Conservation (phyloP, 2,797 vertebrate genomes). For the Paedocypris micromegethes region DNA sequence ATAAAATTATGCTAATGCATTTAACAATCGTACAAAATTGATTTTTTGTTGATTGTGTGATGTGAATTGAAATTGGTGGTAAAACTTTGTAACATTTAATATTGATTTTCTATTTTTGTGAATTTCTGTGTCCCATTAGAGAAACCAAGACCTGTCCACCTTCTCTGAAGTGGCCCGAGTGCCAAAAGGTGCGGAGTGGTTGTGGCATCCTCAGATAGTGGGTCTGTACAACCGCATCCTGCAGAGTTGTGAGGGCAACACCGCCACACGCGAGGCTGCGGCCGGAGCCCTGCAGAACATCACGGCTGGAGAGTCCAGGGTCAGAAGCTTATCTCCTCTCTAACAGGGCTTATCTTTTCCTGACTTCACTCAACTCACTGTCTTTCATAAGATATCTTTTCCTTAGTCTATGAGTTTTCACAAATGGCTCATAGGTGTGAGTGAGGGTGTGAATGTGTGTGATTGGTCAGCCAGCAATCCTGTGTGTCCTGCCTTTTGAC, state of each 20-base stretch:
- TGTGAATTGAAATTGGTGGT: no score
- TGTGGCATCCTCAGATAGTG: constrained; percentile 90
- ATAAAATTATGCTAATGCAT: no score
- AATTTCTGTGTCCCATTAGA: constrained; percentile 53
- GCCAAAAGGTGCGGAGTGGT: constrained; percentile 88
- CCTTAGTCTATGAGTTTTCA: no score
- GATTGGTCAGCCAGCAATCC: no score
- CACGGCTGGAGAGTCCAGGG: constrained; percentile 85
- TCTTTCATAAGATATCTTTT: not conserved
- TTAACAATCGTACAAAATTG: no score
- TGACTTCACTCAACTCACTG: not conserved
- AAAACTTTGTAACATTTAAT: no score
- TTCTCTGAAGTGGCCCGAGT: constrained; percentile 83
- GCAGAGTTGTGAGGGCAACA: constrained; percentile 75
- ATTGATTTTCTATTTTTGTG: not conserved
- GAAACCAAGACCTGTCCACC: constrained; percentile 72
- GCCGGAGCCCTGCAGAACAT: constrained; percentile 90
- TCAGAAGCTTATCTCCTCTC: constrained; percentile 50
- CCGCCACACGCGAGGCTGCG: constrained; percentile 79
- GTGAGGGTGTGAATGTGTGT: no score
- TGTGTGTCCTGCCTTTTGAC: no score
- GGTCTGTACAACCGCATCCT: constrained; percentile 81
- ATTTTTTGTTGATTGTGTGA: no score
- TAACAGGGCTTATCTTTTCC: no score
- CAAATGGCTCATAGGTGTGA: no score